These are phyloP conservation scores for Centropyge bicolor DNA, from an alignment of 2,797 vertebrate genomes.

Conservation along the genomic window DNA sequence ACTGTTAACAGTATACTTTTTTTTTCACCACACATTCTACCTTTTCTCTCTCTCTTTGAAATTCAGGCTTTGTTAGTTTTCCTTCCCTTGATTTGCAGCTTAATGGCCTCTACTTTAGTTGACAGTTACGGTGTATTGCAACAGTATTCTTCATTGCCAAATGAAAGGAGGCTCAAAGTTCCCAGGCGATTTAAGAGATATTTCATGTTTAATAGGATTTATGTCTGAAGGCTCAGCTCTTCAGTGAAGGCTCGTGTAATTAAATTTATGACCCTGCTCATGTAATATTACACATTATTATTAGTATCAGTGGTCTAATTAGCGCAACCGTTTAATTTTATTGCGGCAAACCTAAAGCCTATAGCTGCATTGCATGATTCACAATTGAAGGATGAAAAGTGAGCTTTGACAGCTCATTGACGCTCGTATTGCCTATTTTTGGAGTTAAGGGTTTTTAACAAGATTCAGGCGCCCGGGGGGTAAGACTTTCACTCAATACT, in stretches of 20 bases:
- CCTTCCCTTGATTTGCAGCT: neutral
- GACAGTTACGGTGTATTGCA: slow-evolving; percentile 28
- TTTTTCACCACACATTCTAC: neutral
- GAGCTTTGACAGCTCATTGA: slow-evolving; percentile 39
- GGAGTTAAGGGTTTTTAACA: slow-evolving; percentile 35
- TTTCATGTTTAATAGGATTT: slow-evolving; percentile 62
- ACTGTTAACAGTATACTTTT: neutral
- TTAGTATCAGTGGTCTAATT: slow-evolving; percentile 59
- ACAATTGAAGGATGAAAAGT: slow-evolving; percentile 21
- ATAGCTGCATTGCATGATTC: slow-evolving; percentile 20
- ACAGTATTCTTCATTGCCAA: slow-evolving; percentile 10
- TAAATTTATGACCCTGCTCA: slow-evolving; percentile 62
- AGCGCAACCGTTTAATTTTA: slow-evolving; percentile 48
- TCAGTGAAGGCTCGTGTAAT: slow-evolving; percentile 50
- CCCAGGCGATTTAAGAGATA: slow-evolving; percentile 46
- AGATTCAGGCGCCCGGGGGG: neutral
- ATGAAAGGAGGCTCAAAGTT: slow-evolving; percentile 37
- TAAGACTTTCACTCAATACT: slow-evolving; percentile 12
- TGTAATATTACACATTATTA: slow-evolving; percentile 60
- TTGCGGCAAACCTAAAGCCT: slow-evolving; percentile 25
- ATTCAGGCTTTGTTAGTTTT: slow-evolving; percentile 23
- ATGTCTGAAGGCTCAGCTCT: slow-evolving; percentile 58
- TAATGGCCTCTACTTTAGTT: slow-evolving; percentile 10
- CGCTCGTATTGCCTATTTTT: slow-evolving; percentile 5
- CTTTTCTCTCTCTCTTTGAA: neutral